These are phyloP conservation scores for Argynnis bischoffii DNA, from an alignment of 2,888 invertebrate genomes.

Conservation along the genomic window DNA sequence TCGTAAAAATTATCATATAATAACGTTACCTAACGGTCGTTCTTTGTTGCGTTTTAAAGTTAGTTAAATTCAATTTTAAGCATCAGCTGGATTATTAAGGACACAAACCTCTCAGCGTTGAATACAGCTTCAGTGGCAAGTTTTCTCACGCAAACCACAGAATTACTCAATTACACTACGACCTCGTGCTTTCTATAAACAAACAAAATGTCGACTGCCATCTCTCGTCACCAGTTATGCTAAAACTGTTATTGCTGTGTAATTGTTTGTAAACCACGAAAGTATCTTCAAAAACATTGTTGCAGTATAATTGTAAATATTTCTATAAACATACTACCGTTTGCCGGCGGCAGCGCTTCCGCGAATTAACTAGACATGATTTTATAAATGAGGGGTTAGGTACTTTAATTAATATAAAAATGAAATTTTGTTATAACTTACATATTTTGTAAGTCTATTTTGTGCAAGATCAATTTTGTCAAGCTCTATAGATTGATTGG, in stretches of 20 bases:
- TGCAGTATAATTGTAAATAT: conserved; percentile 50
- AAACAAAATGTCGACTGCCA: conserved; percentile 56
- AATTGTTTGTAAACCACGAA: conserved; percentile 71
- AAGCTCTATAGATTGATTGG: too few relatives aligned
- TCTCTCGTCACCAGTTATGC: conserved; percentile 40
- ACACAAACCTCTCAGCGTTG: conserved; percentile 3
- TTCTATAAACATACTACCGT: conserved; percentile 7
- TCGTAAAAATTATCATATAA: too few relatives aligned
- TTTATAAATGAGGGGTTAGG: too few relatives aligned
- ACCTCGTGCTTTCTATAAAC: conserved; percentile 51
- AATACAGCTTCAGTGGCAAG: conserved; percentile 9
- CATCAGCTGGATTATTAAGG: not conserved
- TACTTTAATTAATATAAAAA: too few relatives aligned
- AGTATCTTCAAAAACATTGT: conserved; percentile 57
- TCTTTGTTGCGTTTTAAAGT: too few relatives aligned
- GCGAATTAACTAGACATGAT: too few relatives aligned
- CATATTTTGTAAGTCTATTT: too few relatives aligned
- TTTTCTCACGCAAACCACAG: conserved; percentile 40
- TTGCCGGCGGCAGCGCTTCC: not conserved
- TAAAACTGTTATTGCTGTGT: conserved; percentile 52
- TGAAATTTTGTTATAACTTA: too few relatives aligned
- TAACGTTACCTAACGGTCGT: too few relatives aligned
- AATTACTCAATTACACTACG: conserved; percentile 27
- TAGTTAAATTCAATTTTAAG: too few relatives aligned
- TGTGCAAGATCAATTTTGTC: too few relatives aligned